Evolutionary conservation across 1,140 invertebrate genomes (phyloP).

Genomic region (Armadillidium nasatum): DNA sequence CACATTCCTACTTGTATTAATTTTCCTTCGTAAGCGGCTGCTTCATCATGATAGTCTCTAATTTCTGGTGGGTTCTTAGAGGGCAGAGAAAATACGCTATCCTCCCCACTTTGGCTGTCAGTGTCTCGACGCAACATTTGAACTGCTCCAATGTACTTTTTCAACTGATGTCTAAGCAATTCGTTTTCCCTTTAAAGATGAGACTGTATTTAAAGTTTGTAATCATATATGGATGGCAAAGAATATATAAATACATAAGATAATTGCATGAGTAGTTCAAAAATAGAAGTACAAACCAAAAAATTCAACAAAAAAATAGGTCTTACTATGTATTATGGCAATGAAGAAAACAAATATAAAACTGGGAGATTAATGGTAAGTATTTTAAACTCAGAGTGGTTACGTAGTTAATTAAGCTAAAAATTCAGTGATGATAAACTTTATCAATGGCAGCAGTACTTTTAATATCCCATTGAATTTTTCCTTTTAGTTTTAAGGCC

Average conservation of each 20-base stretch:
- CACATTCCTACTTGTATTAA: slow-evolving; percentile 65
- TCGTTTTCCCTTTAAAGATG: slow-evolving; percentile 69
- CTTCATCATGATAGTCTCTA: slow-evolving; percentile 63
- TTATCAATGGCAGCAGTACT: no score
- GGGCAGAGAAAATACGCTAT: slow-evolving; percentile 18
- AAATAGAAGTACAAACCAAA: no score
- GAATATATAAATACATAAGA: background rate
- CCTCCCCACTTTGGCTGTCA: slow-evolving; percentile 50
- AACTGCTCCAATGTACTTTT: slow-evolving; percentile 83
- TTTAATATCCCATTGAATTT: no score
- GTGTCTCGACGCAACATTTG: slow-evolving; percentile 63
- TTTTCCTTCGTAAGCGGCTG: slow-evolving; percentile 79
- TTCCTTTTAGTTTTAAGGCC: no score
- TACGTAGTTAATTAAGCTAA: no score
- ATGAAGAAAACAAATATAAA: no score
- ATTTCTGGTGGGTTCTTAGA: slow-evolving; percentile 41
- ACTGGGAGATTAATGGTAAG: no score
- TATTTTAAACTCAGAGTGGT: no score
- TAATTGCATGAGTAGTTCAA: no score
- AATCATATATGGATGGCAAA: background rate
- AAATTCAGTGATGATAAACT: no score
- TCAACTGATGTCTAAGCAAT: slow-evolving; percentile 76
- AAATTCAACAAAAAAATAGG: no score
- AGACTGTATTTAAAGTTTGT: background rate
- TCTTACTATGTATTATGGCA: no score